These are phyloP conservation scores for Hydrolagus colliei DNA, from an alignment of 2,797 vertebrate genomes.

Conservation along the genomic window DNA sequence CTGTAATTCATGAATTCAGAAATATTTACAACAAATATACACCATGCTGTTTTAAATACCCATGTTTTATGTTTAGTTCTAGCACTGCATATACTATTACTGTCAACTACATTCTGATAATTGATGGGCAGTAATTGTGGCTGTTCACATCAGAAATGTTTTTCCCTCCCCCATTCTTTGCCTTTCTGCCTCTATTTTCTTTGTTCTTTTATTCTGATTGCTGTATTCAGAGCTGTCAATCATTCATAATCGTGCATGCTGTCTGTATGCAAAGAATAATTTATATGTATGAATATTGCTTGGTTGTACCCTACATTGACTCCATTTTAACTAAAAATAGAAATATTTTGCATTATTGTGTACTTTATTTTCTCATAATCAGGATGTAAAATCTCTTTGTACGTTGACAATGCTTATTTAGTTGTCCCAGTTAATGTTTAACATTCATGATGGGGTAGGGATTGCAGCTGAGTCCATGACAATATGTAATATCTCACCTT, in stretches of 20 bases:
- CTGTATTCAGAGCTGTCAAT: background rate
- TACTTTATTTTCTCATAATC: too few species aligned
- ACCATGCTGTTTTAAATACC: background rate
- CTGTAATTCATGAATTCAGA: conserved; percentile 34
- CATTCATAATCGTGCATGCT: background rate
- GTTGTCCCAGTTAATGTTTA: background rate
- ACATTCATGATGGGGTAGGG: background rate
- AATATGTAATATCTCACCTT: background rate
- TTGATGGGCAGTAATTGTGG: background rate
- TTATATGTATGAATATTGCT: background rate
- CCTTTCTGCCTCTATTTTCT: background rate
- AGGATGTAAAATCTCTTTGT: background rate
- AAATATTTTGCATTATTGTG: background rate
- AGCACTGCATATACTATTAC: background rate
- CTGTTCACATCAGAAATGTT: background rate
- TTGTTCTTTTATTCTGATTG: background rate
- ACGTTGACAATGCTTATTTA: background rate
- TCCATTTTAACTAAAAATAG: background rate
- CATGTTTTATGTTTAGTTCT: background rate
- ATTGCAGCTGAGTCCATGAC: background rate
- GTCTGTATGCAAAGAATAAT: background rate
- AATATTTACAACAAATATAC: background rate
- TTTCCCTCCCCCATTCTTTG: background rate
- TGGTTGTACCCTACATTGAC: background rate
- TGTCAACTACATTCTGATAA: conserved; percentile 5